Evolutionary conservation across 1,140 invertebrate species (phyloP).

Genomic region (Tetramorium simillimum): DNA sequence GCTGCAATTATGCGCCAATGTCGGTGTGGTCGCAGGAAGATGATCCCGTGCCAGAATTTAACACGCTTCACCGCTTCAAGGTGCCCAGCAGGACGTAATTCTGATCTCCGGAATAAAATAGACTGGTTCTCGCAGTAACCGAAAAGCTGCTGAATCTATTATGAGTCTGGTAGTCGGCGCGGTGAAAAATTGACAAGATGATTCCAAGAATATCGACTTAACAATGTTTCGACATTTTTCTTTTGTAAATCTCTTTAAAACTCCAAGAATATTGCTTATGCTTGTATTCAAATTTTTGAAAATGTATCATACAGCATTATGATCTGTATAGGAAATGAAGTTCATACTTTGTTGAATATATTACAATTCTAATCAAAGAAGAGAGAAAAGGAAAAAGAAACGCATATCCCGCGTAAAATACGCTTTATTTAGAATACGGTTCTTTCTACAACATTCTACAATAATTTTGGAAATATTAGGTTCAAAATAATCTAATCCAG

Average conservation of each 20-base stretch:
- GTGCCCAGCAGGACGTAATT: not conserved
- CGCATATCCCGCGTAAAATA: not conserved
- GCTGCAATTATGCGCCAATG: constrained; percentile 65
- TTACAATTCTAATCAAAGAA: not conserved
- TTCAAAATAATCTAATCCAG: not conserved
- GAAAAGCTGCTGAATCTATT: constrained; percentile 20
- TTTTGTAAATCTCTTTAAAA: not conserved
- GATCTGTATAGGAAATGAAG: not conserved
- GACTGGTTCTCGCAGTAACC: not conserved
- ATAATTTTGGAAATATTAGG: not conserved
- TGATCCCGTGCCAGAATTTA: constrained; percentile 30
- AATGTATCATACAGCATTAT: not conserved
- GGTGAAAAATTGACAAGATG: not conserved
- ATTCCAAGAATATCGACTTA: not conserved
- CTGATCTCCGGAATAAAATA: not conserved
- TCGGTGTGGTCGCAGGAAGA: constrained; percentile 3
- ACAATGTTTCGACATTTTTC: not conserved
- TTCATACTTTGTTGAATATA: not conserved
- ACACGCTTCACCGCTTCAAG: not conserved
- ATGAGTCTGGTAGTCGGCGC: not conserved
- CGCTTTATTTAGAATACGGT: not conserved
- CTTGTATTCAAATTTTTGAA: not conserved
- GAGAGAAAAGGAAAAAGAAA: not conserved
- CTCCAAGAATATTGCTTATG: not conserved
- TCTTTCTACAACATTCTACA: not conserved